Evolutionary conservation across 2,888 invertebrate genomes (phyloP).

Genomic region (Theristus sp.): DNA sequence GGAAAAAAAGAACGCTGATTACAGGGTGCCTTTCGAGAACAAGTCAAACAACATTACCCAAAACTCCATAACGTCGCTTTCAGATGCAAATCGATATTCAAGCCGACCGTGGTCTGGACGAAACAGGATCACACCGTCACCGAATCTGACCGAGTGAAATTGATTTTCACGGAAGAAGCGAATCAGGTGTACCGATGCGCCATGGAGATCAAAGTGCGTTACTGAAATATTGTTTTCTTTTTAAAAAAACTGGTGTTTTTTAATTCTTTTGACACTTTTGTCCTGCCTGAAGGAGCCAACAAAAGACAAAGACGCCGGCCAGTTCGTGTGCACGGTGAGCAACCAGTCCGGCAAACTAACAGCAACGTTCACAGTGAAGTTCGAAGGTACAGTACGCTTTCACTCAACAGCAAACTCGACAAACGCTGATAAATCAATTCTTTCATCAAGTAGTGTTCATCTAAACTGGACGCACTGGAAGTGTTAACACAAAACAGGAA

Average conservation of each 20-base stretch:
- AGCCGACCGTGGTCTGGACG: constrained; percentile 85
- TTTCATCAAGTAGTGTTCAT: too few relatives aligned
- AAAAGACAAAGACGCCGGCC: constrained; percentile 43
- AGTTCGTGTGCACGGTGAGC: constrained; percentile 29
- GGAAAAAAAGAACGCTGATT: too few relatives aligned
- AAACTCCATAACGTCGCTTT: too few relatives aligned
- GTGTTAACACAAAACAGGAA: too few relatives aligned
- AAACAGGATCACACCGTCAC: constrained; percentile 52
- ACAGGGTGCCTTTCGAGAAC: too few relatives aligned
- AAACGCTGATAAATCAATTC: too few relatives aligned
- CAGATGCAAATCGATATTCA: constrained; percentile 70
- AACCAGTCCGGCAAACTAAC: constrained; percentile 30
- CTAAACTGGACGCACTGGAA: too few relatives aligned
- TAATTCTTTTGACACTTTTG: not conserved
- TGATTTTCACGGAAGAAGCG: constrained; percentile 18
- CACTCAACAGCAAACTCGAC: too few relatives aligned
- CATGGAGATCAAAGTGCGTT: constrained; percentile 22
- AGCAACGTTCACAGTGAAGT: constrained; percentile 30
- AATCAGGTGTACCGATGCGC: constrained; percentile 24
- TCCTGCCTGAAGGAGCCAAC: constrained; percentile 60
- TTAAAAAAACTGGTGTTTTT: too few relatives aligned
- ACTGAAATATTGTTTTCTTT: too few relatives aligned
- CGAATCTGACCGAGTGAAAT: constrained; percentile 28
- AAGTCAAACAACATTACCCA: too few relatives aligned
- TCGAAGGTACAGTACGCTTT: constrained; percentile 22